phyloP scores from a whole-genome alignment of 2,888 invertebrate genomes.

The Chironomus tentans region DNA sequence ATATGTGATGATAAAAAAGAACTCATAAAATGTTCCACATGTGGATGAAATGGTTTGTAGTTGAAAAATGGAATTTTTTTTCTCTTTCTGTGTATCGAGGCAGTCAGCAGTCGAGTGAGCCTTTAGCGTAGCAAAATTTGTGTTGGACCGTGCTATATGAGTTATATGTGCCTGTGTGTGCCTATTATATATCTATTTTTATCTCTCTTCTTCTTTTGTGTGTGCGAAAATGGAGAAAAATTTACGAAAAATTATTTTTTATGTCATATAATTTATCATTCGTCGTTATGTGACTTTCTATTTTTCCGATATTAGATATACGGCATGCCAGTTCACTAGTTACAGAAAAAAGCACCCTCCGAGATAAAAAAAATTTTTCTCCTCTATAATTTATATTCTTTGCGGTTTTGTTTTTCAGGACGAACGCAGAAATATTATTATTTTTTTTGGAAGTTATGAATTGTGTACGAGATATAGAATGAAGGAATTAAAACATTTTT shows the following conservation, averaged over 20 bases:
- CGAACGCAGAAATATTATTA: background rate
- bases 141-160: too few relatives aligned
- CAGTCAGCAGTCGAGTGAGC: too few relatives aligned
- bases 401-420: background rate
- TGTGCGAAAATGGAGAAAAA: background rate
- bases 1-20: background rate
- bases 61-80: background rate
- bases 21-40: conserved; percentile 8
- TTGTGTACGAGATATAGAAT: too few relatives aligned
- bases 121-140: too few relatives aligned
- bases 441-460: background rate
- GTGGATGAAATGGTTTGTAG: background rate
- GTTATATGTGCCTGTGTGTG: too few relatives aligned
- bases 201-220: too few relatives aligned
- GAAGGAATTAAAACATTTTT: too few relatives aligned
- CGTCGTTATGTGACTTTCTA: background rate
- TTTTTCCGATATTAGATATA: background rate
- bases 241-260: conserved; percentile 23
- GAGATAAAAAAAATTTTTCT: background rate
- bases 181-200: too few relatives aligned
- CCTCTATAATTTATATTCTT: background rate
- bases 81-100: background rate
- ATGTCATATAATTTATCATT: conserved; percentile 24
- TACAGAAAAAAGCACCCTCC: background rate
- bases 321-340: background rate